Conservation (phyloP, 2,797 vertebrate species). For the Schizothorax lantsangensis region DNA sequence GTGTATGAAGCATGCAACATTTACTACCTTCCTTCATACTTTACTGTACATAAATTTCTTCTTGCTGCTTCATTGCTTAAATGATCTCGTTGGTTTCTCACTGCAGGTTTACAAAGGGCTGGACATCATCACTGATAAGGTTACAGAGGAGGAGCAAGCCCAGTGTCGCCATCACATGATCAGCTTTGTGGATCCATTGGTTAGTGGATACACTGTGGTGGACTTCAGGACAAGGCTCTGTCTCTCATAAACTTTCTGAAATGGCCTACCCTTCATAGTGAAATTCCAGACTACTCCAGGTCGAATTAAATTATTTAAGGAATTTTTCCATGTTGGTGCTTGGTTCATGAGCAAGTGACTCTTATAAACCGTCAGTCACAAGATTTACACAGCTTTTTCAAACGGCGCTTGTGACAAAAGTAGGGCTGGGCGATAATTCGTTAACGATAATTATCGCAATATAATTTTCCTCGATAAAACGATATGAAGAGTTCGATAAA, state of each 20-base stretch:
- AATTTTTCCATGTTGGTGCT: not conserved
- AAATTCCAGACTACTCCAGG: not conserved
- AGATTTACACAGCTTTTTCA: not conserved
- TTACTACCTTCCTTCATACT: not conserved
- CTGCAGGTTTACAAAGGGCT: constrained; percentile 92
- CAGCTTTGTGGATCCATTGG: constrained; percentile 92
- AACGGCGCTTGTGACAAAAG: no score
- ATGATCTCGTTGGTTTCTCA: constrained; percentile 9
- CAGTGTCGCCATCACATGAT: constrained; percentile 97
- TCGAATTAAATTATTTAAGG: constrained; percentile 8
- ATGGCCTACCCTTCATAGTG: not conserved
- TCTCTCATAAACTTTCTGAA: constrained; percentile 91
- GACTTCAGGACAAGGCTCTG: constrained; percentile 93
- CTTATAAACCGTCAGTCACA: not conserved
- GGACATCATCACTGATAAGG: constrained; percentile 97
- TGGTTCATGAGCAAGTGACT: not conserved
- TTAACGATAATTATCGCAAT: no score
- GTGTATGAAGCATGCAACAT: not conserved
- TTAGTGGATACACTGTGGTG: constrained; percentile 90
- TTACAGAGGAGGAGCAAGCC: constrained; percentile 82
- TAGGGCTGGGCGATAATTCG: no score
- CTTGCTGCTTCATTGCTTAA: not conserved
- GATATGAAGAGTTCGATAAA: no score
- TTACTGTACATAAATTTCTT: not conserved
- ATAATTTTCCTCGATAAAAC: no score